Conservation (phyloP, 2,888 invertebrate genomes). For the Trichogramma dendrolimi region DNA sequence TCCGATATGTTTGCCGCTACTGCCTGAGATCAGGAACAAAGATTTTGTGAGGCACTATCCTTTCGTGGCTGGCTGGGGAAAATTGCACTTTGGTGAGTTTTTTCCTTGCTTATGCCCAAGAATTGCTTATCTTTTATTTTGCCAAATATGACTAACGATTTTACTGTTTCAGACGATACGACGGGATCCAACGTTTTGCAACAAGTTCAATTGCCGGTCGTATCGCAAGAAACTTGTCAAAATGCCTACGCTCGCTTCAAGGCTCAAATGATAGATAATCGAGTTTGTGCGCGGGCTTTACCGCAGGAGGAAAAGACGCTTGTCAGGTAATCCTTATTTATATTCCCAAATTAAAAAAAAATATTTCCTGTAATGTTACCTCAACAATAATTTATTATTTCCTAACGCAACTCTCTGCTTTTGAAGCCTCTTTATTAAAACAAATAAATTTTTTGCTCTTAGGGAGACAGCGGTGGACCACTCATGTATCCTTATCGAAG, state of each 20-base stretch:
- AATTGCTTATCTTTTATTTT: background rate
- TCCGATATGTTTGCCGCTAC: slow-evolving; percentile 73
- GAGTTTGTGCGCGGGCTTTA: slow-evolving; percentile 69
- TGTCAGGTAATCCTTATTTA: slow-evolving; percentile 58
- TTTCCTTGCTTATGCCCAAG: background rate
- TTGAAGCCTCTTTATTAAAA: background rate
- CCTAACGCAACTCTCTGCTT: too few relatives aligned
- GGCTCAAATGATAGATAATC: slow-evolving; percentile 56
- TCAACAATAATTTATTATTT: too few relatives aligned
- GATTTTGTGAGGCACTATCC: slow-evolving; percentile 61
- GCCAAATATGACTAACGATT: background rate
- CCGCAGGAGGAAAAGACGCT: slow-evolving; percentile 66
- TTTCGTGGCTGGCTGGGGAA: slow-evolving; percentile 82
- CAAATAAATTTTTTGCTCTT: slow-evolving; percentile 23
- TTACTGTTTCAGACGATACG: slow-evolving; percentile 60
- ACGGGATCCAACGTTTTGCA: slow-evolving; percentile 60
- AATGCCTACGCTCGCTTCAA: slow-evolving; percentile 58
- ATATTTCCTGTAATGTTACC: too few relatives aligned
- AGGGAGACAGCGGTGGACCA: slow-evolving; percentile 77
- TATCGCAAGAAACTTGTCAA: slow-evolving; percentile 60
- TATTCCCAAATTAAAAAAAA: background rate
- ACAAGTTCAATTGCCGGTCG: slow-evolving; percentile 69
- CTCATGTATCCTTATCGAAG: slow-evolving; percentile 60
- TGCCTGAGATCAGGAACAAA: slow-evolving; percentile 55
- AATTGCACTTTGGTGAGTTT: slow-evolving; percentile 64